Evolutionary conservation across 2,113 vertebrate species (phyloP).

Genomic region (Callocephalon fimbriatum): DNA sequence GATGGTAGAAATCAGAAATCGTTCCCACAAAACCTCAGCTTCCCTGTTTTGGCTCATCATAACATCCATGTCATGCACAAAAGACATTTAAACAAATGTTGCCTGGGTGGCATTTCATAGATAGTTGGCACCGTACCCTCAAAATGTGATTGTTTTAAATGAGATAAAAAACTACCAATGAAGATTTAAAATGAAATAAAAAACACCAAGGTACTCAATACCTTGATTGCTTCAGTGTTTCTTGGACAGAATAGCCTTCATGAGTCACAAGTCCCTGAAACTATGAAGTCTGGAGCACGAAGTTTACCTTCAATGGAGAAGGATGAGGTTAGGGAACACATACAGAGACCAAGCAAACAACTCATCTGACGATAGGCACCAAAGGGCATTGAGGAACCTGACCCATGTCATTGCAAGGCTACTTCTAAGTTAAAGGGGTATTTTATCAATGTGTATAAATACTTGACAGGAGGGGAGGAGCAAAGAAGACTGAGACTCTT

Average conservation of each 20-base stretch:
- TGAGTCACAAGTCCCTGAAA: neutral
- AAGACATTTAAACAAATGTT: neutral
- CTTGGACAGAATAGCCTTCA: neutral
- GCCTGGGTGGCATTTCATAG: neutral
- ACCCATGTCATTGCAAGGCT: fast-evolving
- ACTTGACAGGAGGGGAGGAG: neutral
- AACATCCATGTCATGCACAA: neutral
- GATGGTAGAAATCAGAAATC: neutral
- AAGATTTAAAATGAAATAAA: neutral
- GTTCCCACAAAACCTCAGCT: neutral
- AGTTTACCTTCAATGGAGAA: neutral
- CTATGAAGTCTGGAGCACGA: neutral
- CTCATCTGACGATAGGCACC: neutral
- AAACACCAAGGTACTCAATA: neutral
- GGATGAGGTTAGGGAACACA: neutral
- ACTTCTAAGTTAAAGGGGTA: neutral
- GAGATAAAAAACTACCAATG: neutral
- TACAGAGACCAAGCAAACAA: neutral
- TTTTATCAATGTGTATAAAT: neutral
- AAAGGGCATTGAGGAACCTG: neutral
- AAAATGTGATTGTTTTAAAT: neutral
- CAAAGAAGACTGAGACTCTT: neutral
- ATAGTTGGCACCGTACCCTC: neutral
- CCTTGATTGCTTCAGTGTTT: neutral
- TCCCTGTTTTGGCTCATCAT: neutral